Base-by-base conservation (phyloP, 2,888 invertebrate genomes). In the Scrobipalpa costella region DNA sequence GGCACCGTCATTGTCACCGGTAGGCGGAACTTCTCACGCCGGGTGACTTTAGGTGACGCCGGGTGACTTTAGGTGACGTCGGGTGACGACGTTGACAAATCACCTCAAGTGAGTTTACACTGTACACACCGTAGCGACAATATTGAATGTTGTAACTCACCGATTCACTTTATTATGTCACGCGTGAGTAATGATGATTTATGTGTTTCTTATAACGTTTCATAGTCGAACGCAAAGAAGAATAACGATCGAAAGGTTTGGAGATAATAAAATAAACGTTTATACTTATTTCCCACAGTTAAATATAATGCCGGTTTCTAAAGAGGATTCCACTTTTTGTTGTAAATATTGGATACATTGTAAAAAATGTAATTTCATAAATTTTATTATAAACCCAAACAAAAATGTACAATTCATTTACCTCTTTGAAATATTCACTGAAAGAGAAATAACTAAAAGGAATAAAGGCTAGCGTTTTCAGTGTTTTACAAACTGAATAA, bases 61-160 rank as follows among this genome's bases (percentile, higher is more conserved):
- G n/a, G n/a, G n/a, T n/a, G n/a, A 5, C 44, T n/a, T 7, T 5
- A 7, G 2, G 6, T 7, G 44, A 3, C n/a, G n/a, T 7, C n/a
- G 44, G 44, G 44, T 44, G 44, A 3, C 44, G 44, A 44, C 44
- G 44, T 44, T 44, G 44, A 44, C 44, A 44, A 44, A 44, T 44
- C 44, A 15, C 44, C n/a, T n/a, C 3, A 15, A 40, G 40, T 40
- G 9, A 40, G 44, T n/a, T 44, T 44, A 44, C 5, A 44, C 15
- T 5, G n/a, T 44, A 5, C n/a, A n/a, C 11, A 11, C 5, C 11
- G 13, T 3, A 13, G 40, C 40, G 40, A 40, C 40, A 40, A 40
- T 40, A 13, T 40, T 40, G 11, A 13, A 40, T 40, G 13, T 40
- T 40, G 40, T 40, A 40, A 13, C 40, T 40, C 40, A 11, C 13